Evolutionary conservation across 1,140 invertebrate genomes (phyloP).

Genomic region (Drosophila arizonae): DNA sequence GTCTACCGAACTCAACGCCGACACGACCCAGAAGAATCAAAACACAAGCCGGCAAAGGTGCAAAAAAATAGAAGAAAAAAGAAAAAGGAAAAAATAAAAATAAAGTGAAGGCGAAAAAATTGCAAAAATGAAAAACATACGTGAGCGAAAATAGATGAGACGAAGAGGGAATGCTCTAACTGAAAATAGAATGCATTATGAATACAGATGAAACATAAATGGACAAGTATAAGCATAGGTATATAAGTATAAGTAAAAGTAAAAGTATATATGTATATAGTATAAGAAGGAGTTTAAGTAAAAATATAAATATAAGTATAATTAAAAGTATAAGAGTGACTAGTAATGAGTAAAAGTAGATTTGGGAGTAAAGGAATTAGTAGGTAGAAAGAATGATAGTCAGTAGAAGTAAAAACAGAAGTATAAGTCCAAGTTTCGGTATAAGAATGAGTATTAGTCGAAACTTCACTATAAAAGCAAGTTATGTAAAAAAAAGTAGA

Average conservation of each 20-base stretch:
- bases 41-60: slow-evolving; percentile 3
- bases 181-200: not conserved
- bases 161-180: slow-evolving; percentile 1
- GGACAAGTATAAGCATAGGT: too few relatives aligned
- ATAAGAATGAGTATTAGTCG: not conserved
- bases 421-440: not conserved
- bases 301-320: not conserved
- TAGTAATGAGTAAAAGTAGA: not conserved
- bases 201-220: too few relatives aligned
- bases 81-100: not conserved
- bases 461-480: too few relatives aligned
- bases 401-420: not conserved
- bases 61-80: not conserved
- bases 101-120: slow-evolving; percentile 1
- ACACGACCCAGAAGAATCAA: slow-evolving; percentile 41
- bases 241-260: too few relatives aligned
- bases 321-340: not conserved
- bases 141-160: too few relatives aligned
- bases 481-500: not conserved
- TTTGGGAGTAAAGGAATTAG: not conserved
- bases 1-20: slow-evolving; percentile 41
- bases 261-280: not conserved
- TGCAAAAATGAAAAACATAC: not conserved
- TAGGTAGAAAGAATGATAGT: not conserved
- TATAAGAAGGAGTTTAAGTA: not conserved